Conservation (phyloP, 2,888 invertebrate species). For the Lepetodrilus schrolli region DNA sequence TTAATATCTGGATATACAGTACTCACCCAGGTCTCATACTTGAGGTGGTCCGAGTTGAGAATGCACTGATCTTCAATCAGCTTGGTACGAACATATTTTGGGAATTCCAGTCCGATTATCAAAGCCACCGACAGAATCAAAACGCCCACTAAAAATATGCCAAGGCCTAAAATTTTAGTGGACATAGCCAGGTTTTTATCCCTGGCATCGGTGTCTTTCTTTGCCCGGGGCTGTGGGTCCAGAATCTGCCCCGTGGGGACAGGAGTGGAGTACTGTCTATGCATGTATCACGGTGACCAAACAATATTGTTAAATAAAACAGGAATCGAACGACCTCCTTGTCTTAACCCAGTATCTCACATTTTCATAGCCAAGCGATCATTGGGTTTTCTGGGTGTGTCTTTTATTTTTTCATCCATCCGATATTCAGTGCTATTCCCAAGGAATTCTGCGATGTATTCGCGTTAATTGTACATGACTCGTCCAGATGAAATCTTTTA, state of each 20-base stretch:
- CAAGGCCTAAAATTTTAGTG: slow-evolving; percentile 56
- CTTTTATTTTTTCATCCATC: no score
- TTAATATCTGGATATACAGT: no score
- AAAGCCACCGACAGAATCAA: slow-evolving; percentile 57
- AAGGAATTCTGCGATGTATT: no score
- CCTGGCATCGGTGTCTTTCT: slow-evolving; percentile 29
- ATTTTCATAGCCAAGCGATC: no score
- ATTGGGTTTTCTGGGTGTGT: no score
- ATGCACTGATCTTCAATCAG: slow-evolving; percentile 55
- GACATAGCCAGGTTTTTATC: slow-evolving; percentile 41
- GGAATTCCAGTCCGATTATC: slow-evolving; percentile 66
- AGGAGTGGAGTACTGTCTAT: slow-evolving; percentile 11
- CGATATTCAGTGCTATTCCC: no score
- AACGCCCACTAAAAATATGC: slow-evolving; percentile 55
- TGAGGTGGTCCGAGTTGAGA: slow-evolving; percentile 42
- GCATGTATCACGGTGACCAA: no score
- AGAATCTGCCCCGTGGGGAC: slow-evolving; percentile 12
- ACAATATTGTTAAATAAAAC: no score
- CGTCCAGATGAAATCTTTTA: no score
- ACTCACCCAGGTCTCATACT: slow-evolving; percentile 62
- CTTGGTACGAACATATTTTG: slow-evolving; percentile 55
- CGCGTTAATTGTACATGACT: no score
- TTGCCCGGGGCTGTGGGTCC: slow-evolving; percentile 29
- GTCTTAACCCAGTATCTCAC: no score
- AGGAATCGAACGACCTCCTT: no score